Evolutionary conservation across 2,113 vertebrate species (phyloP), one percentile per base, ranked within the genome.

Genomic region (Myxocyprinus asiaticus): DNA sequence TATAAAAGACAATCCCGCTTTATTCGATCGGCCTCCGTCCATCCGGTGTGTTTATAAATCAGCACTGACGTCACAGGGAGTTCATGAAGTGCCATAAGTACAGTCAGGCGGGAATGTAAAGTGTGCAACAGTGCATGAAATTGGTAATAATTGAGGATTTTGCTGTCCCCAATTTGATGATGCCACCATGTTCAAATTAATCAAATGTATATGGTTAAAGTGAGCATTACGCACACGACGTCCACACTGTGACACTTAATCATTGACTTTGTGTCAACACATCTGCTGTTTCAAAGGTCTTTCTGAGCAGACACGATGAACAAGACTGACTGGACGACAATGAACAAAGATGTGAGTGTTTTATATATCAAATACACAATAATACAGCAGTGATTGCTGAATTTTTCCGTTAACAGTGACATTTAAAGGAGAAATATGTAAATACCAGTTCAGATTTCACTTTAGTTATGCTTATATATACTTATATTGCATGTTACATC

Each of bases 311-410:
- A 15, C 11, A 8, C 7, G 6, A n/a, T 2, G 55, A 43, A 14
- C 44, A 78, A 76, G 73, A 70, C 66, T 44, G 10, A 73, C 55
- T 80, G 83, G 73, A 73, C 12, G 33, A 43, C 15, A 7, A 72
- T 77, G 67, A 77, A 9, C 6, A 67, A 53, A 77, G 48, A 85
- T 67, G 83, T 85, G 67, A 82, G 83, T 85, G 72, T n/a, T 74
- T 9, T 12, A 33, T 63, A 11, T 0, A 48, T 56, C 56, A 47
- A 71, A 71, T 79, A 45, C 5, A 48, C 47, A 48, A 7, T 6
- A 6, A 48, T 48, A 33, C 22, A 1, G 22, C 22, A 33, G 22
- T 33, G 22, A 33, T 33, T 33, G 22, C 22, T 33, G 22, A 33
- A 33, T 33, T 33, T 33, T 33, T 3, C 22, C 22, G 22, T 33